A percentile compares a stretch with the other conserved stretches of the same genome.
These are phyloP conservation scores for Lontra canadensis DNA, from an alignment of 2,113 vertebrate species.

Conservation along the genomic window DNA sequence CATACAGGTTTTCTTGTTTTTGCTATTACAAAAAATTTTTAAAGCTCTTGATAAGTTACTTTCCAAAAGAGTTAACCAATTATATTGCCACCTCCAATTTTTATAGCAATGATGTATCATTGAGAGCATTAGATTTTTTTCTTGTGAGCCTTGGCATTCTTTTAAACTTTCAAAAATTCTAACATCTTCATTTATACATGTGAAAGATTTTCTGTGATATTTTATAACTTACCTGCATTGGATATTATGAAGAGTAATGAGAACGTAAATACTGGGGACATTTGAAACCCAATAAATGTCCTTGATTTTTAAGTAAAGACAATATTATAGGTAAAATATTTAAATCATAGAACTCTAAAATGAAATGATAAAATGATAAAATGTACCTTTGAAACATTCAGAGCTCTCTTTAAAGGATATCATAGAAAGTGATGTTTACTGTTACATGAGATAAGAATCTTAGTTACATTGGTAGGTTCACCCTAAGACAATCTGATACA, in stretches of 20 bases:
- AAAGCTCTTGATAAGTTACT: neutral
- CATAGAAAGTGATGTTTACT: neutral
- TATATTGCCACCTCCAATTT: neutral
- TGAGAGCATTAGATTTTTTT: neutral
- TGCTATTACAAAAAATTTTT: neutral
- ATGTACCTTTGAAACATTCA: neutral
- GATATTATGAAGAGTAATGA: neutral
- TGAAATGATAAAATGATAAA: neutral
- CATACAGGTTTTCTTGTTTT: neutral
- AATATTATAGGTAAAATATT: neutral
- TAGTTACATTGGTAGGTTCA: neutral
- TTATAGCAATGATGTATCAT: neutral
- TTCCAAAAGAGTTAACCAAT: slow-evolving; percentile 6
- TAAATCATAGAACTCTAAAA: neutral
- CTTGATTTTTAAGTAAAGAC: neutral
- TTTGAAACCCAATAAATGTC: neutral
- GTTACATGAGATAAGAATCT: neutral
- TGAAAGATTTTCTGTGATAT: neutral
- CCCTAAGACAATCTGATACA: neutral
- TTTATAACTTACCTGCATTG: neutral
- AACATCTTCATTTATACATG: neutral
- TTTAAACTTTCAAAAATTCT: slow-evolving; percentile 25
- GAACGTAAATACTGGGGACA: neutral
- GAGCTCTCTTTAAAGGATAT: neutral
- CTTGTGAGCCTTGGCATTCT: neutral